Evolutionary conservation across 2,888 invertebrate species (phyloP), one percentile per base, ranked within the genome.

Genomic region (Eurytoma adleriae): DNA sequence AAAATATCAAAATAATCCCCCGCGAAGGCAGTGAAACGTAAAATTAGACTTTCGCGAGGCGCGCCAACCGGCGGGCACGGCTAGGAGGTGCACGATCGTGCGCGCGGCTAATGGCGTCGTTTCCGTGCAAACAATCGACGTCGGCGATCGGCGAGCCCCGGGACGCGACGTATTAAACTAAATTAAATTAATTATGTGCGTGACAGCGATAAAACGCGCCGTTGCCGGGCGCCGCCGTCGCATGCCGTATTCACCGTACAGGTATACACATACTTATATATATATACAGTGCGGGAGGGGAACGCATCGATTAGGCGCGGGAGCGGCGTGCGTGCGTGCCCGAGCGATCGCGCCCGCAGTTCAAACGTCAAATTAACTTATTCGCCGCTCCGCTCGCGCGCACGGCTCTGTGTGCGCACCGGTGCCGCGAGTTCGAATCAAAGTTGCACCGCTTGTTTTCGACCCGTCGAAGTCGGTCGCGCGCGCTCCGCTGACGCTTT

Each of bases 171-270:
- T 89, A 90, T 89, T 89, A 89, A 89, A 89, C 88, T 88, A 89
- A 90, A 90, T 90, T 90, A 90, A 90, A 90, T 90, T 90, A 90
- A 90, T 90, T 90, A 90, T 88, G 89, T 90, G 90, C 90, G 90
- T 90, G 90, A 89, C 90, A 90, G 87, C 88, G 90, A 88, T 89
- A 89, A 90, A 90, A 89, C 79, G 40, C 76, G 52, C 66, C 24
- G 56, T 54, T 54, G 59, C n/a, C 64, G 59, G 48, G 70, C 61
- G 24, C 40, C n/a, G 52, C 18, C 18, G 50, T 27, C 18, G 57
- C 61, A 27, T n/a, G 67, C 67, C 40, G 7, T 3, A 7, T 40
- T 2, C 40, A 7, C 40, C 40, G 7, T 4, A 7, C 5, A 3
- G 0, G 40, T 7, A 3, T 40, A 3, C 30, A 30, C 30, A 4